Conservation (phyloP, 2,888 invertebrate species). For the Ischnus inquisitorius region DNA sequence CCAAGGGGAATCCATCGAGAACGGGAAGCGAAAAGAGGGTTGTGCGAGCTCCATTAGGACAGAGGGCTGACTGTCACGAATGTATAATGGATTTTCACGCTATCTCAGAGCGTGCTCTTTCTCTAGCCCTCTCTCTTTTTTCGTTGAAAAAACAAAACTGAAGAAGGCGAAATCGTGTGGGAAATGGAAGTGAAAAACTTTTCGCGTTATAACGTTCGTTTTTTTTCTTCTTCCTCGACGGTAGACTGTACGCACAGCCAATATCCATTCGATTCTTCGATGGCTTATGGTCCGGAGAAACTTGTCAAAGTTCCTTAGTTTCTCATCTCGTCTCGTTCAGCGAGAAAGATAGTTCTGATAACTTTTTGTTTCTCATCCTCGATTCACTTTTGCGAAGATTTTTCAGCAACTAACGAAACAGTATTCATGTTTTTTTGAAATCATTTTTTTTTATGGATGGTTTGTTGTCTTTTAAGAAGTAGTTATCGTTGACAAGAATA, state of each 20-base stretch:
- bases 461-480: not conserved
- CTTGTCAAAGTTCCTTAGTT: constrained; percentile 16
- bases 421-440: not conserved
- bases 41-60: constrained; percentile 68
- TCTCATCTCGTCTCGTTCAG: not conserved
- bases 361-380: not conserved
- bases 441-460: not conserved
- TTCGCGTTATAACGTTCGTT: constrained; percentile 60
- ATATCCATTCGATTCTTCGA: constrained; percentile 42
- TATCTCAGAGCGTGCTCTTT: constrained; percentile 12
- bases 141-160: constrained; percentile 65
- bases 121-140: not conserved
- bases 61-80: constrained; percentile 65
- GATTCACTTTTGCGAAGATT: not conserved
- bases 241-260: constrained; percentile 25
- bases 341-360: not conserved
- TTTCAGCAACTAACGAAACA: not conserved
- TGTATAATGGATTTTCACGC: constrained; percentile 72
- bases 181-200: constrained; percentile 57
- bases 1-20: constrained; percentile 40
- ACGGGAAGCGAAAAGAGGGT: constrained; percentile 47
- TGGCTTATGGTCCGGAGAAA: constrained; percentile 23
- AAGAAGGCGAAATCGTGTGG: constrained; percentile 43
- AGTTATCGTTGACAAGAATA: not conserved
- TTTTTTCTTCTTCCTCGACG: constrained; percentile 33